These are phyloP conservation scores for Palythoa caribaeorum DNA, from an alignment of 92 coral and sea anemone genomes.

Conservation along the genomic window DNA sequence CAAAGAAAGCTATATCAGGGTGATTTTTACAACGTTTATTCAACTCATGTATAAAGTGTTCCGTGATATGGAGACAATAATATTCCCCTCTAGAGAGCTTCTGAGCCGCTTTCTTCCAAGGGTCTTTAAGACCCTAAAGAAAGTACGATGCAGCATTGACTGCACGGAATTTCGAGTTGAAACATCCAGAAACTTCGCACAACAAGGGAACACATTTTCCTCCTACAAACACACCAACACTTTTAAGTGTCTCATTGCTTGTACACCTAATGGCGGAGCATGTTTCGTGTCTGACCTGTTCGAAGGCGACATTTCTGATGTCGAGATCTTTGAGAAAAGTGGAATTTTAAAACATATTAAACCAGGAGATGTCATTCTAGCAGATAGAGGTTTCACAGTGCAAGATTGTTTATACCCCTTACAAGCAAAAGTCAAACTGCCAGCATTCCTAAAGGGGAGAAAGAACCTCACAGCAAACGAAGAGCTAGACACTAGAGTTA, in stretches of 20 bases:
- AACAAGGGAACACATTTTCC: neutral
- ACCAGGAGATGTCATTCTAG: slow-evolving; percentile 61
- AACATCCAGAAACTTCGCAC: neutral
- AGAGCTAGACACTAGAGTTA: slow-evolving; percentile 43
- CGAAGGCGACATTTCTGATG: slow-evolving; percentile 69
- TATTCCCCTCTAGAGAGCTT: neutral
- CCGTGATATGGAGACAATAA: neutral
- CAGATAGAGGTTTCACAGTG: slow-evolving; percentile 66
- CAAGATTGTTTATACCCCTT: slow-evolving; percentile 50
- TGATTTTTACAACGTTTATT: neutral
- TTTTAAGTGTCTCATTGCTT: slow-evolving; percentile 77
- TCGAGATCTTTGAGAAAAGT: slow-evolving; percentile 63
- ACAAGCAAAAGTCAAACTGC: slow-evolving; percentile 51
- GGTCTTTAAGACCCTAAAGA: neutral
- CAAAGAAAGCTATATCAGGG: neutral
- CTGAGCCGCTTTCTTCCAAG: neutral
- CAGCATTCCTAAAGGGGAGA: slow-evolving; percentile 59
- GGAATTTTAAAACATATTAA: slow-evolving; percentile 61
- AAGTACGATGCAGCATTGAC: neutral
- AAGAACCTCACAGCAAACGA: slow-evolving; percentile 31
- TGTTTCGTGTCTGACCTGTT: slow-evolving; percentile 64
- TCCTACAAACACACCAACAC: slow-evolving; percentile 78
- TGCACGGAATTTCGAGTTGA: slow-evolving; percentile 1
- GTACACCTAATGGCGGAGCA: slow-evolving; percentile 69
- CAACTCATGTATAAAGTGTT: neutral